Base-by-base conservation (phyloP, 2,797 vertebrate genomes). In the Myoxocephalus aenaeus region DNA sequence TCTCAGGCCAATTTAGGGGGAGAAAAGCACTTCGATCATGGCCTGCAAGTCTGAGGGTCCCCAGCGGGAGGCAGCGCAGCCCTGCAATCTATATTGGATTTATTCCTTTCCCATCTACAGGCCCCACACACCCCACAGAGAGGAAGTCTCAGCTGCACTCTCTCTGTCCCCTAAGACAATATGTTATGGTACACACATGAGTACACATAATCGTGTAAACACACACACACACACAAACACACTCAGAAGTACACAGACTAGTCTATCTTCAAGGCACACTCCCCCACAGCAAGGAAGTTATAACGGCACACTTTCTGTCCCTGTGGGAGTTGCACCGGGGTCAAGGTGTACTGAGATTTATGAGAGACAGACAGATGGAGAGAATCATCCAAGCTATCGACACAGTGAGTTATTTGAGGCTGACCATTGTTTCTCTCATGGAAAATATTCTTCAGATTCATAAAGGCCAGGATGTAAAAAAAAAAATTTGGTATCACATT, bases 21-120 rank as follows among this genome's bases (percentile, higher is more conserved):
- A 93, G 93, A 93, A 95, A 95, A 95, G 87, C 86, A 80, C 91
- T 95, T 94, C 87, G 90, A 94, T 95, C 89, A 86, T 78, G 86
- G 88, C 89, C 93, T 91, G 92, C 90, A 92, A 93, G 92, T 92
- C 92, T 94, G 93, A 93, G 91, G 89, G 79, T 91, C 89, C 94
- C 85, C 93, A 87, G 94, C 90, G 89, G 93, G 95, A 92, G 92
- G 90, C 90, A 92, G 85, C 91, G 80, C 90, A 93, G 93, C 93
- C 91, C 93, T 94, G 92, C 94, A 95, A 96, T 96, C 95, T 95
- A 93, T 95, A 96, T 95, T 94, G 94, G 94, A 95, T 96, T 96
- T 95, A 94, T 94, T 95, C 93, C 92, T 93, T 91, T 94, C 91
- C 93, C 88, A 92, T 94, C 92, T 91, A 89, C 90, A 90, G 94